Percentiles rank a stretch among this genome's conserved stretches.
phyloP scores from a whole-genome alignment of 2,888 invertebrate genomes.

The Platynereis dumerilii region DNA sequence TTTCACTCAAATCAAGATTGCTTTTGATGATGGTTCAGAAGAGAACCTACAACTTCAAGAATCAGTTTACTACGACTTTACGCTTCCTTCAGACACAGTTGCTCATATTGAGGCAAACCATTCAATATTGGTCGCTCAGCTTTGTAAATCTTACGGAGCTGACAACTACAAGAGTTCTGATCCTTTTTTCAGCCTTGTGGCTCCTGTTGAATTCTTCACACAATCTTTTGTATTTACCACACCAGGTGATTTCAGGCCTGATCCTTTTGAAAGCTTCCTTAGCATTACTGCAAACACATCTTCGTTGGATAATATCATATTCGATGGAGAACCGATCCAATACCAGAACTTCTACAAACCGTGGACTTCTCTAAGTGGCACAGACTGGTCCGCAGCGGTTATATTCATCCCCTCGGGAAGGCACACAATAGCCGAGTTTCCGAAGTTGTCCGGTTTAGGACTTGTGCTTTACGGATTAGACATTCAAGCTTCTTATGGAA shows the following conservation, averaged over 20 bases:
- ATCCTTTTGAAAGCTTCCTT: slow-evolving; percentile 27
- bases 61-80: neutral
- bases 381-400: neutral
- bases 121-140: slow-evolving; percentile 41
- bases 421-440: slow-evolving; percentile 35
- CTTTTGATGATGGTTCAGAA: too few relatives aligned
- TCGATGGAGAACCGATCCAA: slow-evolving; percentile 21
- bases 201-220: slow-evolving; percentile 42
- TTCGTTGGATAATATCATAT: slow-evolving; percentile 5
- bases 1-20: too few relatives aligned
- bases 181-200: slow-evolving; percentile 45
- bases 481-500: slow-evolving; percentile 46
- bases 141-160: slow-evolving; percentile 38
- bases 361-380: neutral
- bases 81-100: slow-evolving; percentile 9
- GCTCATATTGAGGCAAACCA: slow-evolving; percentile 34
- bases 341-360: slow-evolving; percentile 21
- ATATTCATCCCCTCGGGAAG: slow-evolving; percentile 28
- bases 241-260: slow-evolving; percentile 24
- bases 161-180: slow-evolving; percentile 43
- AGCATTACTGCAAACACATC: slow-evolving; percentile 20
- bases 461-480: slow-evolving; percentile 45
- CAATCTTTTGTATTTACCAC: slow-evolving; percentile 44
- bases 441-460: slow-evolving; percentile 32
- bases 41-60: too few relatives aligned